These are phyloP conservation scores for Microtus pennsylvanicus DNA, from an alignment of 2,113 vertebrate species.

Conservation along the genomic window DNA sequence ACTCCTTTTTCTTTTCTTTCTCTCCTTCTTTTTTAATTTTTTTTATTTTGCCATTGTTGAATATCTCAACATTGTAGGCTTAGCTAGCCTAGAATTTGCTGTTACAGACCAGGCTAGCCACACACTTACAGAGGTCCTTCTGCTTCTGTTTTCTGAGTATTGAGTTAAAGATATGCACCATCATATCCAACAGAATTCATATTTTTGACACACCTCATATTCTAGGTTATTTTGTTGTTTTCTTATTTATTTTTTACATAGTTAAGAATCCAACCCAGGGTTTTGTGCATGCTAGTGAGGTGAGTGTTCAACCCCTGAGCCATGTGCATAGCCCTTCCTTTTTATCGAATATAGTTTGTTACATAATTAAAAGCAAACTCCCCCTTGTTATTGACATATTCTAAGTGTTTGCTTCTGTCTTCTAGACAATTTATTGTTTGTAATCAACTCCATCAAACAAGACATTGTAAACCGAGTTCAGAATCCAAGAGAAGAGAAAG, in stretches of 20 bases:
- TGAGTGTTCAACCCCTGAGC: neutral
- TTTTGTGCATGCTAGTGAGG: neutral
- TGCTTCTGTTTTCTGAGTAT: neutral
- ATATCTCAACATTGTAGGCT: neutral
- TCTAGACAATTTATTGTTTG: slow-evolving; percentile 97
- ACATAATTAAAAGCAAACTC: slow-evolving; percentile 40
- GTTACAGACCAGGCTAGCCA: neutral
- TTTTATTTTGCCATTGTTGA: neutral
- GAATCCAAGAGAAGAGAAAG: slow-evolving; percentile 91
- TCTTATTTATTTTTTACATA: neutral
- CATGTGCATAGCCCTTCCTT: neutral
- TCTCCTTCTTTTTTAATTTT: too few relatives aligned
- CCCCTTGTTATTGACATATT: slow-evolving; percentile 41
- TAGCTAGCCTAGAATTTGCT: neutral
- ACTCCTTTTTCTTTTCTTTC: neutral
- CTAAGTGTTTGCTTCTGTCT: slow-evolving; percentile 69
- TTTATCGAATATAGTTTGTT: slow-evolving; percentile 47
- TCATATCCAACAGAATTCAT: neutral
- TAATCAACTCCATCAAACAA: slow-evolving; percentile 99
- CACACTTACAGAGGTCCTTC: neutral
- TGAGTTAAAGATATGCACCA: neutral
- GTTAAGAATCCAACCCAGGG: neutral
- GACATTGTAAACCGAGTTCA: slow-evolving; percentile 97
- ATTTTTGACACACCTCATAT: neutral
- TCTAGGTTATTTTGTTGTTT: neutral